Percentiles rank a stretch among this genome's conserved stretches.
phyloP scores from a whole-genome alignment of 2,113 vertebrate genomes.

The Thinocorus orbignyianus region DNA sequence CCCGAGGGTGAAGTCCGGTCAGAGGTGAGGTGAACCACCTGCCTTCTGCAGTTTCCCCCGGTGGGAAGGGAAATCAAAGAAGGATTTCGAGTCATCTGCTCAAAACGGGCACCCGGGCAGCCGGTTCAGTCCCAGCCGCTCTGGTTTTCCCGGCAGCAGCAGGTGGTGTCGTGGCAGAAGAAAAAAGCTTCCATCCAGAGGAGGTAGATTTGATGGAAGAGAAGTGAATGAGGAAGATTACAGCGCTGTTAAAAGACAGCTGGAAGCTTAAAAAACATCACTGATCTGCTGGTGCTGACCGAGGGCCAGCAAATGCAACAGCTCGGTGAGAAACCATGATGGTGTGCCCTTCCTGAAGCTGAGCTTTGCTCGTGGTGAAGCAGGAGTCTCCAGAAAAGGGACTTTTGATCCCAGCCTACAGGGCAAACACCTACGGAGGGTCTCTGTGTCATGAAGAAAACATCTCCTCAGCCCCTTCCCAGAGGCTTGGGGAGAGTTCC shows the following conservation, averaged over 20 bases:
- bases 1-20: not conserved
- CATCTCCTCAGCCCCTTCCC: not conserved
- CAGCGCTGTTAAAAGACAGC: not conserved
- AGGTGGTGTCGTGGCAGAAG: not conserved
- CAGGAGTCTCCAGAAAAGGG: not conserved
- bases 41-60: not conserved
- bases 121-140: not conserved
- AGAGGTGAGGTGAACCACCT: not conserved
- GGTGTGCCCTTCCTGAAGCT: not conserved
- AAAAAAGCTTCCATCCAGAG: not conserved
- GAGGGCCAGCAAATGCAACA: not conserved
- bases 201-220: not conserved
- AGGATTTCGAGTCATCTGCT: not conserved
- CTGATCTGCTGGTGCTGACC: not conserved
- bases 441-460: not conserved
- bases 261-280: not conserved
- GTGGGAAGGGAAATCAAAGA: not conserved
- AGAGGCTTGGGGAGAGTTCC: not conserved
- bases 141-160: not conserved
- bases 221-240: not conserved
- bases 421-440: not conserved
- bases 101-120: accelerated
- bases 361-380: not conserved
- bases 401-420: not conserved
- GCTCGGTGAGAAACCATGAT: not conserved